A percentile compares a stretch with the other conserved stretches of the same genome.
These are phyloP conservation scores for Nannospalax galili DNA, from an alignment of 2,113 vertebrate genomes.

Conservation along the genomic window DNA sequence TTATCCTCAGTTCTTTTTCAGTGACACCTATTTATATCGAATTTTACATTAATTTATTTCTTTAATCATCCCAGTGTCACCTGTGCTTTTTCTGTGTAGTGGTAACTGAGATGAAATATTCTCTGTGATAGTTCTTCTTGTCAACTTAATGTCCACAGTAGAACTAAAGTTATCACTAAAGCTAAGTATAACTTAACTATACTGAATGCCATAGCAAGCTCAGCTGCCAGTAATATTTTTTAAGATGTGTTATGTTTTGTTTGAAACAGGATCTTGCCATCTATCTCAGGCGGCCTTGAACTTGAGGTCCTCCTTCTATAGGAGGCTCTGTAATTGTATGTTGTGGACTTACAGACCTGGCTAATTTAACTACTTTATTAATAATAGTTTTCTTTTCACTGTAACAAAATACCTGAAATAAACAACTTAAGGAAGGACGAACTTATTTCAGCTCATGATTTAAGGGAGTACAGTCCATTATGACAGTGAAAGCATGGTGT, in stretches of 20 bases:
- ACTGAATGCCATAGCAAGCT: not conserved
- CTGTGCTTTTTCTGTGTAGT: slow-evolving; percentile 41
- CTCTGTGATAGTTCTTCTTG: not conserved
- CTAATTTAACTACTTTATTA: not conserved
- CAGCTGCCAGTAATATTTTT: not conserved
- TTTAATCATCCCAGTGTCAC: not conserved
- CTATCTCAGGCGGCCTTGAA: not conserved
- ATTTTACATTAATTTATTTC: slow-evolving; percentile 54
- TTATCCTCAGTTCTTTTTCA: slow-evolving; percentile 32
- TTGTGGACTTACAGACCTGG: not conserved
- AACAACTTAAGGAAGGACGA: too few species aligned
- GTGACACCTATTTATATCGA: not conserved
- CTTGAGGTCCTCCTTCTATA: not conserved
- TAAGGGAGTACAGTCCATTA: too few species aligned
- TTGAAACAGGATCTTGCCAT: not conserved
- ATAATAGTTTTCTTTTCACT: not conserved
- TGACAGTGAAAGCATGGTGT: too few species aligned
- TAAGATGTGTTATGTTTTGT: not conserved
- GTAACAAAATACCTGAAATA: not conserved
- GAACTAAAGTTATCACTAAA: slow-evolving; percentile 36
- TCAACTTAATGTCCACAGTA: slow-evolving; percentile 43
- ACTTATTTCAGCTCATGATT: too few species aligned
- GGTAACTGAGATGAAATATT: slow-evolving; percentile 20
- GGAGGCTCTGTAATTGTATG: not conserved
- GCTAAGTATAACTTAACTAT: slow-evolving; percentile 43